phyloP scores from a whole-genome alignment of 2,888 invertebrate genomes.

The Atethmia centrago region DNA sequence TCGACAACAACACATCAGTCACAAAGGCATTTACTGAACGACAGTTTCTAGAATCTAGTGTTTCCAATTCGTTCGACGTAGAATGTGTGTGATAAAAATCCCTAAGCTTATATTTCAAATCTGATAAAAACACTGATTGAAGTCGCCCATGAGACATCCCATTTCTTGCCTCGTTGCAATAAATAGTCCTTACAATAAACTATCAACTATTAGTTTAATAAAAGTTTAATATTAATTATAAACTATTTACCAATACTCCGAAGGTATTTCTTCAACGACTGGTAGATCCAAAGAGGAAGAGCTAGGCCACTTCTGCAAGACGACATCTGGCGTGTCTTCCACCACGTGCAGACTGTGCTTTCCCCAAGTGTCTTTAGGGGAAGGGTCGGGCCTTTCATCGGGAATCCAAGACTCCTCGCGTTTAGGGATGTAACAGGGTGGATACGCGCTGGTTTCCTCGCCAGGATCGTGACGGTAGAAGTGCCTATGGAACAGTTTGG shows the following conservation, averaged over 20 bases:
- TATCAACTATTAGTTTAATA: no score
- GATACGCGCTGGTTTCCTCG: conserved; percentile 82
- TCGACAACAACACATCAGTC: neutral
- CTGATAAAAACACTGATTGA: neutral
- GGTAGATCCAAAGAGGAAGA: conserved; percentile 76
- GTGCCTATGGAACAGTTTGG: conserved; percentile 71
- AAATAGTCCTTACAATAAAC: neutral
- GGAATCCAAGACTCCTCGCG: conserved; percentile 83
- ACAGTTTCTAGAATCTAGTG: neutral
- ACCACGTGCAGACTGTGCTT: conserved; percentile 74
- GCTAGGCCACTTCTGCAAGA: conserved; percentile 72
- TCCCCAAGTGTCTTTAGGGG: conserved; percentile 84
- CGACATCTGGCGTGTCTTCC: conserved; percentile 74
- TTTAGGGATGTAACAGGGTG: conserved; percentile 83
- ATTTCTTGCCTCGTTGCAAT: neutral
- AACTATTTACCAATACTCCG: conserved; percentile 78
- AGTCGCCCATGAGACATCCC: neutral
- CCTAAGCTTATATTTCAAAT: neutral
- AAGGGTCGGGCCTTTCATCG: conserved; percentile 80
- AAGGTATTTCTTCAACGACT: conserved; percentile 79
- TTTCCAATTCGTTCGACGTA: neutral
- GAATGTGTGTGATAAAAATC: neutral
- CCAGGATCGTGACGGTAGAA: conserved; percentile 88
- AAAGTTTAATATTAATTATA: no score
- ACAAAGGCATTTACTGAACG: neutral